Base-by-base conservation (phyloP, 2,113 vertebrate genomes). In the Epinephelus fuscoguttatus region DNA sequence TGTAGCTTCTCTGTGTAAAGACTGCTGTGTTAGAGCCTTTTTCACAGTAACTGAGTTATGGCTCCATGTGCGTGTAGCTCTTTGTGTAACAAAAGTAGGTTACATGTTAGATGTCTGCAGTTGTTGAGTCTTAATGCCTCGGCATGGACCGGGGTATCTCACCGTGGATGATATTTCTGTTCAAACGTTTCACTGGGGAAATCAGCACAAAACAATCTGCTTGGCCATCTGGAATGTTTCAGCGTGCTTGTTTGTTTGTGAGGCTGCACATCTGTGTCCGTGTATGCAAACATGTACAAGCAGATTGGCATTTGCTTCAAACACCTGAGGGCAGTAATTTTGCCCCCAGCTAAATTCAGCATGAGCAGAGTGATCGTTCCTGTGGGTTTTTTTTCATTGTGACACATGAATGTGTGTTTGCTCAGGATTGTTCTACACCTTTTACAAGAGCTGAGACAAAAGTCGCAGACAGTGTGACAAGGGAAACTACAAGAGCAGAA, bases 171-270 rank as follows among this genome's bases (percentile, higher is more conserved):
- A 74, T 89, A 86, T 80, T 89, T 76, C 69, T 80, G 63, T 75
- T 87, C 64, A 80, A 77, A 85, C 5, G 49, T 71, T 87, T 79
- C 81, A 53, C 75, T 15, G 45, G 76, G 81, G 81, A 92, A 90
- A 90, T 89, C 76, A 81, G 75, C 80, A 80, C 17, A 17, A 62
- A 89, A 75, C 79, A 86, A 70, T 82, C 82, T 90, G 90, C 68
- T 62, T 11, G 76, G 64, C 89, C 89, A 89, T 92, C 90, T 90
- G 90, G 80, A 87, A 68, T 70, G 70, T 81, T 91, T 83, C 82
- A 27, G 47, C 27, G 30, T 17, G 27, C 60, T 70, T 84, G 55
- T 91, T 82, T 84, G 82, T 85, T 81, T 87, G 79, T 68, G 71
- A 81, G 79, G 70, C 14, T 57, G 67, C 79, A 80, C 84, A 81